A percentile compares a stretch with the other conserved stretches of the same genome.
These are phyloP conservation scores for Heterotilapia buettikoferi DNA, from an alignment of 2,113 vertebrate genomes.

Conservation along the genomic window DNA sequence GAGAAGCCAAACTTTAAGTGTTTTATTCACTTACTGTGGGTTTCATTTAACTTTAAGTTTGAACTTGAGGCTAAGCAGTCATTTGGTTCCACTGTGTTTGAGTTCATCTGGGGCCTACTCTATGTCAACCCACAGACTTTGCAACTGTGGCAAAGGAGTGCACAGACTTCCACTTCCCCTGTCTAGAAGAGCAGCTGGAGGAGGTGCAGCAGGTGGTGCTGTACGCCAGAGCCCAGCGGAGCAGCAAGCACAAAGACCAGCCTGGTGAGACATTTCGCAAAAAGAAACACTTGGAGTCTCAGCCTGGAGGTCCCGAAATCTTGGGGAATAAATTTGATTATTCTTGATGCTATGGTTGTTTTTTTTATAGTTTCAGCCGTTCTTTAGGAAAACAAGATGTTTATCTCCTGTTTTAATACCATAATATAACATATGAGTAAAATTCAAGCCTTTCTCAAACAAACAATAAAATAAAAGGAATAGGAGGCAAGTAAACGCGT, in stretches of 20 bases:
- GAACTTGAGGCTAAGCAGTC: background rate
- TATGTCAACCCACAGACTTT: slow-evolving; percentile 77
- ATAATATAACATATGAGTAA: background rate
- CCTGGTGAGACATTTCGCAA: slow-evolving; percentile 64
- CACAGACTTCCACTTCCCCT: slow-evolving; percentile 92
- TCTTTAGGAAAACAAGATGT: background rate
- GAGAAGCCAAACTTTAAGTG: background rate
- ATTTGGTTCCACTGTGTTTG: background rate
- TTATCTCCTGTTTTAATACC: background rate
- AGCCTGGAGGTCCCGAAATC: background rate
- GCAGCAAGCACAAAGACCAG: slow-evolving; percentile 80
- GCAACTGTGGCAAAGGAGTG: slow-evolving; percentile 93
- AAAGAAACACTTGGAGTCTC: background rate
- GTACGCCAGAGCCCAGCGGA: slow-evolving; percentile 85
- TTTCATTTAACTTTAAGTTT: background rate
- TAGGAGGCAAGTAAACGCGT: rapidly evolving
- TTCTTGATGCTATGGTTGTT: background rate
- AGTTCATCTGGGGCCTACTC: background rate
- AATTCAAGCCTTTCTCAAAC: background rate
- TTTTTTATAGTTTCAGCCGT: background rate
- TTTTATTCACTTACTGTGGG: background rate
- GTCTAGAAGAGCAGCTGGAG: slow-evolving; percentile 88
- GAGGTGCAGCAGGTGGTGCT: slow-evolving; percentile 93
- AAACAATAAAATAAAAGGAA: background rate
- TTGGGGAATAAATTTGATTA: background rate